Conservation (phyloP, 2,113 vertebrate genomes). For the Dipodomys stephensi region DNA sequence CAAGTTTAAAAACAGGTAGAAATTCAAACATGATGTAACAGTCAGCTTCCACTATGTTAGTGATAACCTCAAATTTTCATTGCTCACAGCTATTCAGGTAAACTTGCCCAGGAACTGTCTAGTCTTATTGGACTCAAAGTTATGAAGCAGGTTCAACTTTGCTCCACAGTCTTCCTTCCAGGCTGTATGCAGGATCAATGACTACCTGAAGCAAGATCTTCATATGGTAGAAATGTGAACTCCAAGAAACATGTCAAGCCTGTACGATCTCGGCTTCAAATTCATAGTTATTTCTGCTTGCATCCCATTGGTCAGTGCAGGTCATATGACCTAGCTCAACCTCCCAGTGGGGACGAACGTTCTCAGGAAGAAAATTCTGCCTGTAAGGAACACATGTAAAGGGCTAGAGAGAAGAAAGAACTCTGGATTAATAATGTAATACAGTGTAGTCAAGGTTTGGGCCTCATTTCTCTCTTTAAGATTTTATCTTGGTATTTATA, state of each 20-base stretch:
- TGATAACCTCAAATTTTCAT: background rate
- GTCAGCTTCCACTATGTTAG: background rate
- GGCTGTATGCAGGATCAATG: background rate
- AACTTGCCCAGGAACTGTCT: background rate
- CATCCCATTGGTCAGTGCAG: background rate
- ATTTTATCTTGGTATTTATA: background rate
- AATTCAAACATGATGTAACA: background rate
- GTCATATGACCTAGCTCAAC: background rate
- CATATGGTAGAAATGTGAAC: background rate
- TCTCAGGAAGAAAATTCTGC: background rate
- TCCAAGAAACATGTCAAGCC: background rate
- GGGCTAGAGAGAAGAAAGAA: background rate
- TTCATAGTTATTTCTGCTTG: background rate
- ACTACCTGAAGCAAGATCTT: background rate
- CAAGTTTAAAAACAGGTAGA: background rate
- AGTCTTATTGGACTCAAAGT: background rate
- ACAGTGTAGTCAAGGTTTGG: background rate
- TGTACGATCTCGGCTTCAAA: background rate
- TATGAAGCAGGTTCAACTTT: background rate
- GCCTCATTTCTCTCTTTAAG: background rate
- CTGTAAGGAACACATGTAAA: background rate
- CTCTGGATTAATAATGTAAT: background rate
- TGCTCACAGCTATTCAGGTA: background rate
- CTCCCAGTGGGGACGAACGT: background rate
- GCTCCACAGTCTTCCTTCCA: background rate